phyloP scores from a whole-genome alignment of 2,888 invertebrate genomes.

The Boloria selene region DNA sequence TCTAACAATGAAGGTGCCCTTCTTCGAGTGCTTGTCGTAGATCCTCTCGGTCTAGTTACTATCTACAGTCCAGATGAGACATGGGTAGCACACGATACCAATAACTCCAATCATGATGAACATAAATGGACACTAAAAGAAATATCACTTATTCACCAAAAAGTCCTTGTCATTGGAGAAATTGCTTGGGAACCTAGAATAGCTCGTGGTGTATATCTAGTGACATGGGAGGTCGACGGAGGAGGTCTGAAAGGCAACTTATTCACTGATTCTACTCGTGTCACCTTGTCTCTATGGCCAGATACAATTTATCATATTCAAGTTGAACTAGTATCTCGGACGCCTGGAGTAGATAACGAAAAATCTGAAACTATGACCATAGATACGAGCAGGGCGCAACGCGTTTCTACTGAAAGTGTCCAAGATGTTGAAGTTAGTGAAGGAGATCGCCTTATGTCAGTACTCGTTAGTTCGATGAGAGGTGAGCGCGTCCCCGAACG shows the following conservation, averaged over 20 bases:
- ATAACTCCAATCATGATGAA: slow-evolving; percentile 74
- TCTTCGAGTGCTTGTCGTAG: slow-evolving; percentile 86
- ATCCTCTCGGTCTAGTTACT: slow-evolving; percentile 86
- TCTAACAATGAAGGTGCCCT: slow-evolving; percentile 85
- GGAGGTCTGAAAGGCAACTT: slow-evolving; percentile 91
- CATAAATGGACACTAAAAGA: slow-evolving; percentile 85
- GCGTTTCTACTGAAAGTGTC: slow-evolving; percentile 84
- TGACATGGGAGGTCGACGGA: slow-evolving; percentile 92
- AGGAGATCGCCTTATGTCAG: slow-evolving; percentile 83
- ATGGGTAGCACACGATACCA: slow-evolving; percentile 80
- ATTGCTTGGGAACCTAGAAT: slow-evolving; percentile 88
- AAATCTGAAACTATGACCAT: slow-evolving; percentile 85
- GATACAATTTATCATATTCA: slow-evolving; percentile 91
- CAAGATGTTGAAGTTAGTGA: slow-evolving; percentile 83
- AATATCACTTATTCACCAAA: slow-evolving; percentile 87
- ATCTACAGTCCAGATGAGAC: slow-evolving; percentile 87
- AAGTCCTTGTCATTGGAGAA: slow-evolving; percentile 87
- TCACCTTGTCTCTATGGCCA: slow-evolving; percentile 90
- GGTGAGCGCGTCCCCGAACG: slow-evolving; percentile 81
- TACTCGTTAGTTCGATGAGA: slow-evolving; percentile 84
- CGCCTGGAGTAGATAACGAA: slow-evolving; percentile 83
- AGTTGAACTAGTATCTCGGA: slow-evolving; percentile 85
- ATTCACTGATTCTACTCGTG: slow-evolving; percentile 90
- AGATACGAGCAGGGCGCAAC: slow-evolving; percentile 84
- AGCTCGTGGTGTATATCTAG: slow-evolving; percentile 86